These are phyloP conservation scores for Plumapathes pennacea DNA, from an alignment of 92 coral and sea anemone genomes.

Conservation along the genomic window DNA sequence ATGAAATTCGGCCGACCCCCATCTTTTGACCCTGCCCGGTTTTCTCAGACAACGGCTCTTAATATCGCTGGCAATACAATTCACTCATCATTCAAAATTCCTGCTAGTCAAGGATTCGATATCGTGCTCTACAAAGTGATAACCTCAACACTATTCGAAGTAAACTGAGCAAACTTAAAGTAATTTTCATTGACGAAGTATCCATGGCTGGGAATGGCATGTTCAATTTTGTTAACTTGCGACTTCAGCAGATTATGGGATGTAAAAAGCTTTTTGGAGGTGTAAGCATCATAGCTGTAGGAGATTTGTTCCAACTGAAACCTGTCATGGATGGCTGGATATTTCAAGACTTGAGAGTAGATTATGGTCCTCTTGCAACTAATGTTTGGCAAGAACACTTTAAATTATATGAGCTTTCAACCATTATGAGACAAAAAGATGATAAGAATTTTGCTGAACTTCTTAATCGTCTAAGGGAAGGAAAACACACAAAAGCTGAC, in stretches of 20 bases:
- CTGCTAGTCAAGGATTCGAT: no score
- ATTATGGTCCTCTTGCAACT: conserved; percentile 28
- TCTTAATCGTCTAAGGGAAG: conserved; percentile 29
- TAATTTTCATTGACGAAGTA: conserved; percentile 36
- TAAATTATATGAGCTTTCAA: conserved; percentile 14
- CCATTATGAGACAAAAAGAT: conserved; percentile 34
- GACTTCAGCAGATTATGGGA: conserved; percentile 21
- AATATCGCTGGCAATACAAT: no score
- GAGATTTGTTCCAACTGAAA: conserved; percentile 38
- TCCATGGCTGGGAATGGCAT: conserved; percentile 40
- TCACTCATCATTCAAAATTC: no score
- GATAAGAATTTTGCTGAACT: conserved; percentile 29
- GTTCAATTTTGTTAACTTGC: conserved; percentile 24
- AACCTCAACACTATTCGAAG: conserved; percentile 39
- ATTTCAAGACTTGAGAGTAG: conserved; percentile 11
- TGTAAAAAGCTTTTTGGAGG: conserved; percentile 24
- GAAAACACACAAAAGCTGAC: conserved; percentile 24
- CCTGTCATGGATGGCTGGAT: conserved; percentile 35
- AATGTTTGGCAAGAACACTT: conserved; percentile 41
- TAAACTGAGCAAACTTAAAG: conserved; percentile 27
- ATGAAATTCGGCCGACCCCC: no score
- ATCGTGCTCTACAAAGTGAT: conserved; percentile 35
- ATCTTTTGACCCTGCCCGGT: no score
- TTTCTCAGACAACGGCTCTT: no score
- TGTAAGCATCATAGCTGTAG: conserved; percentile 24